Conservation (phyloP, 2,113 vertebrate species). For the Felis catus region F.catus_Fca126_mat1.0 CM031412.1:229549501-229550000, state of each 20-base stretch:
- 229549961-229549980: conserved; percentile 62
- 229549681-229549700: neutral
- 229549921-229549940: conserved; percentile 44
- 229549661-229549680: rapidly evolving
- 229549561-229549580: neutral
- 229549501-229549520: neutral
- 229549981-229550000: conserved; percentile 64
- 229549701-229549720: neutral
- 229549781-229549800: neutral
- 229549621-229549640: neutral
- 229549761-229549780: neutral
- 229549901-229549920: conserved; percentile 61
- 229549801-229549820: neutral
- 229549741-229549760: neutral
- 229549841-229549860: conserved; percentile 11
- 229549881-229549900: conserved; percentile 63
- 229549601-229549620: neutral
- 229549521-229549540: neutral
- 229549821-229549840: neutral
- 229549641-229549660: too few relatives aligned
- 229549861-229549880: conserved; percentile 48
- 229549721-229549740: neutral
- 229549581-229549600: neutral
- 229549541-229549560: neutral
- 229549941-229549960: conserved; percentile 44